These are phyloP conservation scores for Trichogramma evanescens DNA, from an alignment of 2,888 invertebrate genomes.

Conservation along the genomic window DNA sequence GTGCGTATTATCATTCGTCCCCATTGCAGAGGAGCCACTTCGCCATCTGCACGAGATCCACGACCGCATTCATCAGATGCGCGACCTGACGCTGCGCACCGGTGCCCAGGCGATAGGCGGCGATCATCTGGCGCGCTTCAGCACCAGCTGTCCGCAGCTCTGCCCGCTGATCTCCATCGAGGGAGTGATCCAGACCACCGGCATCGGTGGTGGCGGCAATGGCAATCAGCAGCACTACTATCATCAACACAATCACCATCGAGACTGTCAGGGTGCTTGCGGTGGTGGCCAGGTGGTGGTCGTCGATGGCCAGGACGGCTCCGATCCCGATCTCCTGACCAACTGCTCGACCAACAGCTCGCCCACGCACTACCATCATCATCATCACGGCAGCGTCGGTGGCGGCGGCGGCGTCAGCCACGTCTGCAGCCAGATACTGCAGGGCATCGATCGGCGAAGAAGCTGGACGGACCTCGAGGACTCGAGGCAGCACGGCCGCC, in stretches of 20 bases:
- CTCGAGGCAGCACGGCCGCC: slow-evolving; percentile 36
- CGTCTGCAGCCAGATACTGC: slow-evolving; percentile 51
- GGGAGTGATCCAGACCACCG: slow-evolving; percentile 10
- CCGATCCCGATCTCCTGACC: slow-evolving; percentile 50
- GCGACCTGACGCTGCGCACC: slow-evolving; percentile 54
- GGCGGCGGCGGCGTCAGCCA: slow-evolving; percentile 26
- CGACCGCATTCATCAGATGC: slow-evolving; percentile 71
- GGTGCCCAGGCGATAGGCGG: slow-evolving; percentile 34
- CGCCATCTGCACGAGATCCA: slow-evolving; percentile 69
- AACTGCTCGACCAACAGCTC: slow-evolving; percentile 50
- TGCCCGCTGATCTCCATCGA: slow-evolving; percentile 32
- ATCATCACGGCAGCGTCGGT: slow-evolving; percentile 2
- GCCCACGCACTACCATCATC: slow-evolving; percentile 46
- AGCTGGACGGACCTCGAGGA: slow-evolving; percentile 86
- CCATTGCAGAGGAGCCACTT: slow-evolving; percentile 61
- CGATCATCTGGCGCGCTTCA: slow-evolving; percentile 54
- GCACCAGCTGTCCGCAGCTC: slow-evolving; percentile 69
- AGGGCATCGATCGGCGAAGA: slow-evolving; percentile 59
- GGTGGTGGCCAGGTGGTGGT: slow-evolving; percentile 32
- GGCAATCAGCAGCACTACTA: background rate
- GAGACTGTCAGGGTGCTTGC: slow-evolving; percentile 16
- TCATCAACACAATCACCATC: background rate
- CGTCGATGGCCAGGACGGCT: slow-evolving; percentile 31
- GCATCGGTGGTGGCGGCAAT: background rate
- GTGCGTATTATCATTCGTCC: background rate